Base-by-base conservation (phyloP, 92 coral and sea anemone genomes). In the Epizoanthus illoricatus region DNA sequence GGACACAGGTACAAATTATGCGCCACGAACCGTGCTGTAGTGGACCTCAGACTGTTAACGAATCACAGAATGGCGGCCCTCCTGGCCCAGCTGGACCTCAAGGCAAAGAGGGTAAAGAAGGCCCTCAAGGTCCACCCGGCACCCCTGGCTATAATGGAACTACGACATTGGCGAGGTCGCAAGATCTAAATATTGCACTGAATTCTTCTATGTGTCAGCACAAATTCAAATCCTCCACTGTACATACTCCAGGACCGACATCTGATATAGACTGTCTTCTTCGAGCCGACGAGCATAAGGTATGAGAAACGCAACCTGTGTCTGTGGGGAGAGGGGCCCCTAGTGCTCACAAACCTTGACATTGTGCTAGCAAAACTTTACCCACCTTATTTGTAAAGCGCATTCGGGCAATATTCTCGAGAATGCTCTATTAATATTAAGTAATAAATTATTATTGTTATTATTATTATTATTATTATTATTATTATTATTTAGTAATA, bases 31-130 rank as follows among this genome's bases (percentile, higher is more conserved):
- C 66, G 5, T 75, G 33, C 10, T 43, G 2, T 2, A 5, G 18
- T 8, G 65, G 10, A 39, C 8, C 8, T 11, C 11, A 8, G 10
- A 11, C 11, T 11, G 55, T 9, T 11, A 75, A 75, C 65, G 17
- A 5, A 8, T 58, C 80, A 39, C 68, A 75, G 24, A 36, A 28
- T 2, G 56, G 18, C 4, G 81, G 86, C 71, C 59, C 68, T 11
- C 59, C 73, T 24, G 89, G 91, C 10, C 66, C 82, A n/a, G 65
- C 72, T 43, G 90, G 90, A 13, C 81, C 52, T n/a, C 85, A 36
- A 0, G 91, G 91, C 15, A 59, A 40, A 39, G 73, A 20, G 61
- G 90, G 90, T 33, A 68, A 60, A 5, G 78, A 65, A 67, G 88
- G 91, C 13, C 71, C 75, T 39, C 83, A 70, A n/a, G 91, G 86